A percentile compares a stretch with the other conserved stretches of the same genome.
Evolutionary conservation across 64 coral and sea anemone species (phyloP).

Genomic region (Stylophora pistillata): DNA sequence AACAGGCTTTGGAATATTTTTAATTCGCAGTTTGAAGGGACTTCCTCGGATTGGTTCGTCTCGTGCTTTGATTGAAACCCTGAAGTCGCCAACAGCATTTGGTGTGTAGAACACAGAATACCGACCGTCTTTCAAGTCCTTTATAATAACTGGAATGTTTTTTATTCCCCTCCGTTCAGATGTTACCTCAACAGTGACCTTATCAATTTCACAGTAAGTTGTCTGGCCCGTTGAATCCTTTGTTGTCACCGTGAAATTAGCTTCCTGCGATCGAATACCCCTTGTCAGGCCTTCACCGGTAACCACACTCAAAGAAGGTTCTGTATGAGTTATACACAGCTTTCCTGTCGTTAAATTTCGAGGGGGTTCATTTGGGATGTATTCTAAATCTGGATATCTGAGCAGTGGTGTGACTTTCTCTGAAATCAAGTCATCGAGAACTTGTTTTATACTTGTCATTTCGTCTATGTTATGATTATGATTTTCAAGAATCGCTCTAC

Average conservation of each 20-base stretch:
- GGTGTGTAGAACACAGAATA: neutral
- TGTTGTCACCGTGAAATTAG: neutral
- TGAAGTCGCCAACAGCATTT: neutral
- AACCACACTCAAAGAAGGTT: neutral
- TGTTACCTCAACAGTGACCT: neutral
- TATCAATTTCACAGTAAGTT: neutral
- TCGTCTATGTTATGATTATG: neutral
- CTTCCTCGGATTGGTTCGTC: neutral
- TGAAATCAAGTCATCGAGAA: neutral
- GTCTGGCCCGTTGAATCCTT: neutral
- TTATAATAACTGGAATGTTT: too few species aligned
- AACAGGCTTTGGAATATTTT: neutral
- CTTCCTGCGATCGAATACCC: neutral
- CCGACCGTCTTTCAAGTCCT: neutral
- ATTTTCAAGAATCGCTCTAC: neutral
- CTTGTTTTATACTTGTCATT: neutral
- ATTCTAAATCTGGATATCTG: neutral
- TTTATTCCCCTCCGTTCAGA: neutral
- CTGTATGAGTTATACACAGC: neutral
- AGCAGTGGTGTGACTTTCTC: neutral
- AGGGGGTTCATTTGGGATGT: neutral
- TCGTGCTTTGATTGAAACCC: neutral
- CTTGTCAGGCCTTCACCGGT: neutral
- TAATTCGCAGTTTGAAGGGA: neutral
- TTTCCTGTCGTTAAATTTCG: neutral